Evolutionary conservation across 1,140 invertebrate species (phyloP).

Genomic region (Drosophila watanabei): DNA sequence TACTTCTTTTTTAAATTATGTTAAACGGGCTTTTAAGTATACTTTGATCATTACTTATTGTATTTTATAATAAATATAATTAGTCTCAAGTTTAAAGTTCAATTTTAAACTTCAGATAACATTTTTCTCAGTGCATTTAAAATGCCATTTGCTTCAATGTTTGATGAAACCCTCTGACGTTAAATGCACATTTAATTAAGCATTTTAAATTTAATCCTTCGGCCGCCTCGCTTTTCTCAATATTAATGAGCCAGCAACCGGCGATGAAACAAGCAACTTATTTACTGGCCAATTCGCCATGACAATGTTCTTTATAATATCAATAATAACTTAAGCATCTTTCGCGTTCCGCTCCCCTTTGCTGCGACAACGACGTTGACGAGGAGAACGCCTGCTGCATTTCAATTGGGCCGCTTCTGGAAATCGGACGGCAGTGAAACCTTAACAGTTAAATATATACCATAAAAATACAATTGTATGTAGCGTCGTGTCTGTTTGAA

Average conservation of each 20-base stretch:
- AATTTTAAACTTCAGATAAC: neutral
- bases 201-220: conserved; percentile 43
- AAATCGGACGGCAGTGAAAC: conserved; percentile 40
- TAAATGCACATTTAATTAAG: conserved; percentile 55
- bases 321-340: conserved; percentile 75
- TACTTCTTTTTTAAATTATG: neutral
- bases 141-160: conserved; percentile 26
- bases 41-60: neutral
- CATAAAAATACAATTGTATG: conserved; percentile 38
- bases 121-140: neutral
- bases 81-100: neutral
- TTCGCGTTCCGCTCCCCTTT: conserved; percentile 40
- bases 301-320: conserved; percentile 48
- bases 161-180: conserved; percentile 28
- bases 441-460: conserved; percentile 57
- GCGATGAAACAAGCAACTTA: conserved; percentile 29
- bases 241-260: conserved; percentile 21
- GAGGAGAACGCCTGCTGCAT: conserved; percentile 49
- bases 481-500: conserved; percentile 15
- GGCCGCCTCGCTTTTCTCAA: conserved; percentile 2
- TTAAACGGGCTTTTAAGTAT: too few relatives aligned
- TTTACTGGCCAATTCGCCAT: conserved; percentile 45
- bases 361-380: conserved; percentile 10
- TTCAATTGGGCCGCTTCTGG: conserved; percentile 52
- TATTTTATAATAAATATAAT: neutral